Evolutionary conservation across 2,888 invertebrate species (phyloP), one percentile per base, ranked within the genome.

Genomic region (Amorpha juglandis): DNA sequence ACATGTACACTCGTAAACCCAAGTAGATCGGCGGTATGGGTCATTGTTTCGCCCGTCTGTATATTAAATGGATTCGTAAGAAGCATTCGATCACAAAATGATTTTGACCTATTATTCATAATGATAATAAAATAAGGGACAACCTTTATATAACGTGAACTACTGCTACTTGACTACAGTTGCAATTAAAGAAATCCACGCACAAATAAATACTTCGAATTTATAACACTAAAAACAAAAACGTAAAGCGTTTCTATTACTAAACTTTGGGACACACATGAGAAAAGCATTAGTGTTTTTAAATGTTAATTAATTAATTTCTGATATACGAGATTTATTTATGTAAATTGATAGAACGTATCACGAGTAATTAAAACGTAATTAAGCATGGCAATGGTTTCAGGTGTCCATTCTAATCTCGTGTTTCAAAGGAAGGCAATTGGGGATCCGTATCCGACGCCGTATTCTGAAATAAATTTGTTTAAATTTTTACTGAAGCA

Each of bases 371-470:
- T 88, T 87, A 86, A 85, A 84, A 80, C 73, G 78, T 82, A 84
- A 87, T 86, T 85, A 85, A 79, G 83, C 74, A 72, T 68, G 71
- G 74, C 77, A 72, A 78, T 75, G 80, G 85, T 82, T 84, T 82
- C 78, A 80, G 85, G 81, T 84, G 83, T 88, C 84, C 83, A 75
- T 85, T 84, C 78, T 85, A 84, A 87, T 85, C 83, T 81, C 75
- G 75, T 78, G 76, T 79, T 76, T 71, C 71, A 71, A 71, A 71
- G 72, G 75, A 76, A 70, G 74, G 73, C 74, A 69, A 74, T 69
- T 42, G 64, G 63, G 69, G 73, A 64, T 63, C 62, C 63, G 50
- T 50, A 58, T 33, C 47, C 63, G 58, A 21, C 21, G 48, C 12
- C 48, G 47, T 63, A 67, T 50, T 67, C 55, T 27, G 66, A 3